A percentile compares a stretch with the other conserved stretches of the same genome.
These are phyloP conservation scores for Conger conger DNA, from an alignment of 2,113 vertebrate species.

Conservation along the genomic window DNA sequence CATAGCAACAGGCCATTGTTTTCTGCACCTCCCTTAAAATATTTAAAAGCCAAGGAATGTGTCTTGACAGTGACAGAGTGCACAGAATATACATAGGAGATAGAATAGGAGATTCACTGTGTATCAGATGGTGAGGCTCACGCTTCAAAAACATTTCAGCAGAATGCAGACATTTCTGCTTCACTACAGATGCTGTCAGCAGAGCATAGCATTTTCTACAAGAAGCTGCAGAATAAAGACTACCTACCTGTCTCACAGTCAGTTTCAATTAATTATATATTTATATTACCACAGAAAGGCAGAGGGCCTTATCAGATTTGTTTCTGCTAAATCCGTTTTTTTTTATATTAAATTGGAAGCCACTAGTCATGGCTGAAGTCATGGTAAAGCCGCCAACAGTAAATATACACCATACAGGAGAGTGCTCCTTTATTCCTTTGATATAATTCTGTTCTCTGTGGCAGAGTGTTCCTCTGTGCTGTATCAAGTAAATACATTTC, in stretches of 20 bases:
- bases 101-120: not conserved
- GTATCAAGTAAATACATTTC: not conserved
- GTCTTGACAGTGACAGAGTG: conserved; percentile 6
- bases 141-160: not conserved
- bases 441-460: not conserved
- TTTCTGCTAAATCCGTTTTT: not conserved
- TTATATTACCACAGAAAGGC: not conserved
- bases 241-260: not conserved
- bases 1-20: not conserved
- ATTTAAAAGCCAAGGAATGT: not conserved
- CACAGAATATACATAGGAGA: not conserved
- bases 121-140: not conserved
- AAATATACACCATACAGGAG: not conserved
- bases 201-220: not conserved
- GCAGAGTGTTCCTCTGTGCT: not conserved
- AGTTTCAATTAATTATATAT: conserved; percentile 5
- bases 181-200: not conserved
- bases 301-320: not conserved
- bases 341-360: not conserved
- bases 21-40: not conserved
- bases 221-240: not conserved
- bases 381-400: not conserved
- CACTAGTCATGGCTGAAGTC: not conserved
- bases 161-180: not conserved
- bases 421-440: not conserved